phyloP scores from a whole-genome alignment of 37 sponge, comb jelly and placozoan genomes.

The Crambe crambe region DNA sequence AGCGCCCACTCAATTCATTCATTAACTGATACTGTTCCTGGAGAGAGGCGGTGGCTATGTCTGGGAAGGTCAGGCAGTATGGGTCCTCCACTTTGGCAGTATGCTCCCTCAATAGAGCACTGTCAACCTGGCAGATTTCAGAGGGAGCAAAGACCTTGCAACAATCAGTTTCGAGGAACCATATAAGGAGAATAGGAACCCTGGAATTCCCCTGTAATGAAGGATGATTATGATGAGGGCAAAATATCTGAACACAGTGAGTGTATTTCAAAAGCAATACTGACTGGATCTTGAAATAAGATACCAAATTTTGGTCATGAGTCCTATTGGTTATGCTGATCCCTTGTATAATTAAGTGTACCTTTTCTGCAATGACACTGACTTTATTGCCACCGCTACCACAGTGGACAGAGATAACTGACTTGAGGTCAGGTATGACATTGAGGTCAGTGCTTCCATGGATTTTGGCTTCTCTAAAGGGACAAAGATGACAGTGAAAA shows the following conservation, averaged over 20 bases:
- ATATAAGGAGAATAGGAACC: conserved; percentile 9
- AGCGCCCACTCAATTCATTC: conserved; percentile 23
- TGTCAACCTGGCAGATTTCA: not conserved
- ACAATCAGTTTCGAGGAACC: conserved; percentile 45
- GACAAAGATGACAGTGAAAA: not conserved
- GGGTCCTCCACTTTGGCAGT: not conserved
- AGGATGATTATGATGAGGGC: not conserved
- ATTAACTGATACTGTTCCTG: conserved; percentile 32
- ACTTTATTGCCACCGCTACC: conserved; percentile 72
- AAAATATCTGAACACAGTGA: not conserved
- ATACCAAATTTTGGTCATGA: no score
- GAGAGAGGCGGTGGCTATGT: conserved; percentile 16
- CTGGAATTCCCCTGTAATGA: not conserved
- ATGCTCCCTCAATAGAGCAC: no score
- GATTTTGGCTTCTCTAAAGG: conserved; percentile 69
- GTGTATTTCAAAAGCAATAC: no score
- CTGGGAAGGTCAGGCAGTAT: not conserved
- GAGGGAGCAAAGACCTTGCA: conserved; percentile 26
- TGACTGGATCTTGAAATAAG: no score
- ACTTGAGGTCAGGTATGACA: not conserved
- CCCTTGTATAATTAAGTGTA: no score
- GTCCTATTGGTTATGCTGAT: no score
- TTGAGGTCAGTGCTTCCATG: conserved; percentile 19
- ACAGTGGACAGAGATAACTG: conserved; percentile 54
- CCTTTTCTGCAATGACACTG: conserved; percentile 56